Conservation (phyloP, 2,113 vertebrate genomes). For the Eurystomus gularis region DNA sequence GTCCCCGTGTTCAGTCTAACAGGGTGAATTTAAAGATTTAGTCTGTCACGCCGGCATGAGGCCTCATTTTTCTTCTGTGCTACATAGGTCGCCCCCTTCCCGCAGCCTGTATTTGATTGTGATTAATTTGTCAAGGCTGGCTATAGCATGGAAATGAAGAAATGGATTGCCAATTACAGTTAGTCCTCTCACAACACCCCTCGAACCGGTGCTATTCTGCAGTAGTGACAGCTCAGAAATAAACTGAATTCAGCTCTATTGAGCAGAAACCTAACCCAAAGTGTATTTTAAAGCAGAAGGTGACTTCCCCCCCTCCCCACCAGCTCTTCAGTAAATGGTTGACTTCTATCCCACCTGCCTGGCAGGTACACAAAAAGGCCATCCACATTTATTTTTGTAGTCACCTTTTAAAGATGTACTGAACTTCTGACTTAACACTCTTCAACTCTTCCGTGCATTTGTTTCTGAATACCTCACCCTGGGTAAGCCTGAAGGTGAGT, state of each 20-base stretch:
- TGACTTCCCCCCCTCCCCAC: background rate
- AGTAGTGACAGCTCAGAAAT: conserved; percentile 57
- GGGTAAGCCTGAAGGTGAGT: background rate
- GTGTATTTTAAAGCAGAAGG: conserved; percentile 57
- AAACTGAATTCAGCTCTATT: background rate
- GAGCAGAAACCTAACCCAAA: conserved; percentile 30
- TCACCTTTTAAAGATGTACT: background rate
- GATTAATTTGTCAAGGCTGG: conserved; percentile 89
- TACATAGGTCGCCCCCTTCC: conserved; percentile 65
- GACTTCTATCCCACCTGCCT: background rate
- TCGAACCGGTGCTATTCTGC: conserved; percentile 39
- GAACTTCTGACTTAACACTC: conserved; percentile 18
- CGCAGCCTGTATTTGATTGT: conserved; percentile 75
- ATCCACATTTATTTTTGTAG: conserved; percentile 28
- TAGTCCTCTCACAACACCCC: conserved; percentile 76
- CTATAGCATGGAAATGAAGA: conserved; percentile 86
- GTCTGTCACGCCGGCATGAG: conserved; percentile 84
- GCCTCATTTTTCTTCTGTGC: conserved; percentile 92
- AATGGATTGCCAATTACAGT: conserved; percentile 88
- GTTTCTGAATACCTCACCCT: background rate
- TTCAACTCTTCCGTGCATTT: background rate
- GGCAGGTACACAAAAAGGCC: background rate
- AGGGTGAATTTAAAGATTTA: conserved; percentile 88
- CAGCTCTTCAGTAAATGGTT: conserved; percentile 9
- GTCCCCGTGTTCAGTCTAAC: conserved; percentile 80